Evolutionary conservation across 2,113 vertebrate species (phyloP).

Genomic region (pig (Sus scrofa)): T2T-Sscrofa CM000830.6:38108501-38109000

Average conservation of each 20-base stretch:
- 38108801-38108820: too few species aligned
- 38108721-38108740: neutral
- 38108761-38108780: too few species aligned
- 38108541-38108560: neutral
- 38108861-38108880: too few species aligned
- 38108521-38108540: neutral
- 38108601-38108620: neutral
- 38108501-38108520: neutral
- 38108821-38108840: too few species aligned
- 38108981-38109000: too few species aligned
- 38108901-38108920: too few species aligned
- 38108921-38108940: too few species aligned
- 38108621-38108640: neutral
- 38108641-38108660: conserved; percentile 5
- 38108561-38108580: neutral
- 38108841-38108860: too few species aligned
- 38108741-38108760: neutral
- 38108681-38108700: neutral
- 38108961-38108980: too few species aligned
- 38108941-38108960: too few species aligned
- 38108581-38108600: neutral
- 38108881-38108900: too few species aligned
- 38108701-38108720: neutral
- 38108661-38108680: neutral
- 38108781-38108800: too few species aligned